Evolutionary conservation across 2,888 invertebrate genomes (phyloP).

Genomic region (Belgica antarctica): DNA sequence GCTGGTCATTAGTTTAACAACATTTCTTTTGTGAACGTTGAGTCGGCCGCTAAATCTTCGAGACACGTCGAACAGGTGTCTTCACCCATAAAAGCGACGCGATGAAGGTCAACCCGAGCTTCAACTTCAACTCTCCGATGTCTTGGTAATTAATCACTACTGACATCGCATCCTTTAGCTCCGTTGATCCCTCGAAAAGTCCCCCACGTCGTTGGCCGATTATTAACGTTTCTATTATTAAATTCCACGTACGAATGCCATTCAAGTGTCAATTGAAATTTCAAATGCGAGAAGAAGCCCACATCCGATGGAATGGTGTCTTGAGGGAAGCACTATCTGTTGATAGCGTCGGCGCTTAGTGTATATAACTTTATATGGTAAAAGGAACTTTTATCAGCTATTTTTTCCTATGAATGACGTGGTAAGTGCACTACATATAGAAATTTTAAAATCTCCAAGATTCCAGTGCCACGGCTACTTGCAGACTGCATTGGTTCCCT

Average conservation of each 20-base stretch:
- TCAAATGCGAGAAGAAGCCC: conserved; percentile 35
- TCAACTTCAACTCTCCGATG: too few species aligned
- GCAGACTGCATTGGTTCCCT: conserved; percentile 6
- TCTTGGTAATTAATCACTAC: conserved; percentile 14
- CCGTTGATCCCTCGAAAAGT: not conserved
- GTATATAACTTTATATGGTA: too few species aligned
- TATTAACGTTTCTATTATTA: conserved; percentile 14
- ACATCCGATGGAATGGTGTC: conserved; percentile 31
- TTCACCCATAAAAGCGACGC: not conserved
- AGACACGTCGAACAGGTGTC: conserved; percentile 43
- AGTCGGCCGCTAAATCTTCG: not conserved
- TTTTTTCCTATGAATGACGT: too few species aligned
- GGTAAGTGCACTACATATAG: too few species aligned
- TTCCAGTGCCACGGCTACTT: too few species aligned
- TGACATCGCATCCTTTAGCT: not conserved
- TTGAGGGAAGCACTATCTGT: too few species aligned
- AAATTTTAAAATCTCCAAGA: too few species aligned
- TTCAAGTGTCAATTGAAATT: conserved; percentile 43
- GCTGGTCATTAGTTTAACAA: conserved; percentile 38
- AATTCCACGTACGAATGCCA: conserved; percentile 28
- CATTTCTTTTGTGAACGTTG: not conserved
- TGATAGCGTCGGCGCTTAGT: too few species aligned
- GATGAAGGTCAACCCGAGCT: not conserved
- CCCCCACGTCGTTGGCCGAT: conserved; percentile 39
- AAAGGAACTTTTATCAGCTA: too few species aligned